Evolutionary conservation across 2,797 vertebrate genomes (phyloP).

Genomic region (Melanotaenia pygmaea): DNA sequence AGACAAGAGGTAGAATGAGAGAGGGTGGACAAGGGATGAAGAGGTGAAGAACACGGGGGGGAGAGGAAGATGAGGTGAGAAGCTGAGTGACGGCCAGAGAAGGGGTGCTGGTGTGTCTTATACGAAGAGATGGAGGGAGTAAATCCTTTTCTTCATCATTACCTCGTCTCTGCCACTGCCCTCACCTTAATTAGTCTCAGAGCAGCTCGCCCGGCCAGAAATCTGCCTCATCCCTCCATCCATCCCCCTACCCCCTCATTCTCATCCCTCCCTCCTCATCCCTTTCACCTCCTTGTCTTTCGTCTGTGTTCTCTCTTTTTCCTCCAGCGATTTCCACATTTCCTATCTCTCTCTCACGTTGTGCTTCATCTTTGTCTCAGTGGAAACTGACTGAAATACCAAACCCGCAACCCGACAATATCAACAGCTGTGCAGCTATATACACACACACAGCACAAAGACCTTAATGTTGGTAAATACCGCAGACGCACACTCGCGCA

Average conservation of each 20-base stretch:
- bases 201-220: slow-evolving; percentile 77
- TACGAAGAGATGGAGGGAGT: slow-evolving; percentile 74
- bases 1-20: slow-evolving; percentile 1
- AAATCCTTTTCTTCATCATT: slow-evolving; percentile 88
- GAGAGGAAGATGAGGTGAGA: slow-evolving; percentile 41
- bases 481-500: slow-evolving; percentile 38
- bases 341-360: slow-evolving; percentile 65
- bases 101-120: slow-evolving; percentile 62
- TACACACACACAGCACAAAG: slow-evolving; percentile 61
- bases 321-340: slow-evolving; percentile 77
- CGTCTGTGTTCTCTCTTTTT: slow-evolving; percentile 66
- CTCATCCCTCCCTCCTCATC: slow-evolving; percentile 44
- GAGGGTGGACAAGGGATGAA: not conserved
- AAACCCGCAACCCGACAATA: slow-evolving; percentile 77
- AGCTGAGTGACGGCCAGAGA: slow-evolving; percentile 58
- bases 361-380: slow-evolving; percentile 73
- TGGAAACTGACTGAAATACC: slow-evolving; percentile 81
- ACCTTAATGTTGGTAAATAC: slow-evolving; percentile 80
- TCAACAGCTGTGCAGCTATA: slow-evolving; percentile 78
- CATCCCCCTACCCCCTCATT: slow-evolving; percentile 44
- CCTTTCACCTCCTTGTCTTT: slow-evolving; percentile 65
- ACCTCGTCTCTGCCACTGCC: slow-evolving; percentile 82
- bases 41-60: not conserved
- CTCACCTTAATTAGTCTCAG: slow-evolving; percentile 88
- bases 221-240: slow-evolving; percentile 70